Evolutionary conservation across 2,797 vertebrate species (phyloP), one percentile per base, ranked within the genome.

Genomic region (Gallirallus australis): DNA sequence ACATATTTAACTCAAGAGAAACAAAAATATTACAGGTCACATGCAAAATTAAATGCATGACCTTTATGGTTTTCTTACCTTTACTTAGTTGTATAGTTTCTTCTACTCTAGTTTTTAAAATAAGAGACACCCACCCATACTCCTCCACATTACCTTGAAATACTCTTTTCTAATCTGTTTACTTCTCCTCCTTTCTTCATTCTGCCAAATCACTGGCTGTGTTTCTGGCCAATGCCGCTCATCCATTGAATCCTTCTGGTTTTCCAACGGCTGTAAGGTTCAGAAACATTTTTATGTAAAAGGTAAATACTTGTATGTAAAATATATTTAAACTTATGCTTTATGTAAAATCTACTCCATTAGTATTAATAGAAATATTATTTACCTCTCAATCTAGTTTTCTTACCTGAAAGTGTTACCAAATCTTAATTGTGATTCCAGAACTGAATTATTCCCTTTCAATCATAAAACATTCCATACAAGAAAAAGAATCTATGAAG

Each of bases 91-190:
- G 72, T 4, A 60, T 0, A 53, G 17, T 39, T 88, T 59, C 25
- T 59, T 61, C 60, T 39, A 47, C 6, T 27, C 42, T 45, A 45
- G 42, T 10, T 45, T 45, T 45, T 45, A 45, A 45, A 45, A 10
- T 45, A 45, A 45, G 42, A 45, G 2, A 11, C 35, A 77, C 8
- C 24, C 30, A n/a, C 12, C 4, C 76, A 78, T 14, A 53, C 3
- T 35, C 2, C 14, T n/a, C 7, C 1, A 7, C 45, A 54, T 95
- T 97, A 99, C 99, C 99, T 99, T 99, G 50, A 99, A 98, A 96
- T 99, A 99, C 31, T 99, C 99, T 96, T 99, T 99, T 93, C 99
- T 98, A 82, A 99, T 98, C 92, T 99, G 99, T 95, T 99, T 99
- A 97, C 98, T 99, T 89, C 98, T 98, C 91, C 98, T 98, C 30